Evolutionary conservation across 1,140 invertebrate species (phyloP), one percentile per base, ranked within the genome.

Genomic region (Penaeus vannamei): DNA sequence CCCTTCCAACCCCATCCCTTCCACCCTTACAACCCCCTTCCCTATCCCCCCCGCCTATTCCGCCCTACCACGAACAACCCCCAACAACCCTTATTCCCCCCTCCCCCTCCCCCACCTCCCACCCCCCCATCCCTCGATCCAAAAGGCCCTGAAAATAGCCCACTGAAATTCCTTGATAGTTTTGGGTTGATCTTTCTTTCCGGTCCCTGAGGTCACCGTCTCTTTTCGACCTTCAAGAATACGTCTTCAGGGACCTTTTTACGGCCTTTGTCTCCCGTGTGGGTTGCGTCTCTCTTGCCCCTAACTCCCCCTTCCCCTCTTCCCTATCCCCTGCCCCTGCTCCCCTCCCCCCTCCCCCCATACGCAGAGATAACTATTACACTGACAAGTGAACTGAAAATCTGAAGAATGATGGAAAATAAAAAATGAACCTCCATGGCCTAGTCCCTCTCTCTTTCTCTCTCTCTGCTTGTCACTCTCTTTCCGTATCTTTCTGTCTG

Each of bases 321-420:
- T 8, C 46, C 10, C 46, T 12, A 10, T 53, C 10, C 46, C 46
- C 46, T 12, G 14, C 10, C 46, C 5, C 36, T 36, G 60, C 69
- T 53, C 17, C 19, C 5, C 0, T 8, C 29, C 87, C 59, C 72
- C 85, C 23, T 80, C 59, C 3, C 59, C 20, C 72, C 23, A 53
- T 83, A 29, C 72, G 59, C 87, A 89, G 87, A 89, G 82, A 89
- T 89, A 84, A 89, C 87, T 89, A 89, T 89, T 89, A 89, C 84
- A 72, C 87, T 89, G 87, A 89, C 87, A 89, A 89, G 87, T 89
- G 87, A 89, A 89, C 87, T 89, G 87, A 89, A 89, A 89, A 89
- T 89, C 87, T 89, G 82, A 89, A 64, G 87, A 89, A 89, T 85
- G 87, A 89, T 85, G 82, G 87, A 80, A 89, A 89, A 89, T 89